Base-by-base conservation (phyloP, 2,888 invertebrate genomes). In the Venusia cambrica region DNA sequence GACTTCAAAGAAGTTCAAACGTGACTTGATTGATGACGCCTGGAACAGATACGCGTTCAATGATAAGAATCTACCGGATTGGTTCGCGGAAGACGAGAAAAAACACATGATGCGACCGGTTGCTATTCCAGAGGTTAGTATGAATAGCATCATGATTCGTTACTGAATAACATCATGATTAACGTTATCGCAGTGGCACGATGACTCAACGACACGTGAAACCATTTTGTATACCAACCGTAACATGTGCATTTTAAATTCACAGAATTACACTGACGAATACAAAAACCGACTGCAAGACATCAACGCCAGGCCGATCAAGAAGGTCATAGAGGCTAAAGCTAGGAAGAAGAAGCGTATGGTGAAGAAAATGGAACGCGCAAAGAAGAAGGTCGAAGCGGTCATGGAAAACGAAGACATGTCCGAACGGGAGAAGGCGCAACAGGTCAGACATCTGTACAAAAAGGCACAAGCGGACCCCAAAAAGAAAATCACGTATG, bases 251-350 rank as follows among this genome's bases (percentile, higher is more conserved):
- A 21, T 18, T 28, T 21, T 37, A n/a, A n/a, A 16, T 37, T 57
- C 52, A 5, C 73, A 93, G 91, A 94, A 93, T 74, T 87, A 95
- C 32, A 91, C 95, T 0, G 91, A 94, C 18, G 95, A 97, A 61
- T 98, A 98, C 72, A 92, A 93, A 54, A 93, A 93, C 48, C 90
- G 91, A 54, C 78, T 94, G 5, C 90, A 93, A 69, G 98, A 97
- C 51, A 91, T 99, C 17, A 97, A 99, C 77, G 94, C 94, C 0
- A 90, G 97, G 42, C 97, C 99, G 5, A 97, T 99, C 44, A 99
- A 99, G 87, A 99, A 99, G 81, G 95, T 99, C 0, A 91, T 97
- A 52, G 98, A 99, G 85, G 99, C 99, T 0, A 99, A 97, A 81
- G 97, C 97, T 0, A 92, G 99, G 34, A 99, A 99, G 90, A 97